Conservation (phyloP, 2,113 vertebrate genomes). For the Chloropsis cyanopogon region DNA sequence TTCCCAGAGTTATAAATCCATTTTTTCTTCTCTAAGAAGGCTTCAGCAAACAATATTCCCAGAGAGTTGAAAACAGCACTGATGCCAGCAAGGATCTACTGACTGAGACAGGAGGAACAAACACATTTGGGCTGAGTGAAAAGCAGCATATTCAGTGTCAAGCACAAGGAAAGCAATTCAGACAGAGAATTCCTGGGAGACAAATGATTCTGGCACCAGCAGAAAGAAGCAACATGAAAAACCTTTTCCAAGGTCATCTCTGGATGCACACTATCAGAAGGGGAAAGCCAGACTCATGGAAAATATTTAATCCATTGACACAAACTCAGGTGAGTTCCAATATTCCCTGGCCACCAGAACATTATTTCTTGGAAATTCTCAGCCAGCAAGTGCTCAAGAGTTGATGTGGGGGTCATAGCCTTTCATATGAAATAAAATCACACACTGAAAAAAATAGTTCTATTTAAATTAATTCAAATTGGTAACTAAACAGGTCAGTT, state of each 20-base stretch:
- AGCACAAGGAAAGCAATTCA: not conserved
- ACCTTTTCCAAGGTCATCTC: not conserved
- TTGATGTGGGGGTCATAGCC: not conserved
- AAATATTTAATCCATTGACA: not conserved
- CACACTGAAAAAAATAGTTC: not conserved
- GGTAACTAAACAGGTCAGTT: not conserved
- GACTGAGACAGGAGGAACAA: not conserved
- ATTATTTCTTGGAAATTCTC: not conserved
- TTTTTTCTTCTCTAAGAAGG: not conserved
- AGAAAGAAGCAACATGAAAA: not conserved
- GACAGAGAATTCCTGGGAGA: constrained; percentile 5
- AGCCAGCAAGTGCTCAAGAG: not conserved
- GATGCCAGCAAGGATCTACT: not conserved
- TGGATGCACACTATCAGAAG: not conserved
- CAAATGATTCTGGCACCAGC: not conserved
- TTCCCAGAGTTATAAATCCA: not conserved
- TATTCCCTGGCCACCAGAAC: not conserved
- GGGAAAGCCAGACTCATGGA: not conserved
- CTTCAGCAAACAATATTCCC: not conserved
- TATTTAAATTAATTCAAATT: not conserved
- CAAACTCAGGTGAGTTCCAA: not conserved
- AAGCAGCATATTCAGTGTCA: not conserved
- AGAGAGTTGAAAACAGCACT: not conserved
- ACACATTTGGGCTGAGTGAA: not conserved
- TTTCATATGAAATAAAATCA: not conserved